phyloP scores from a whole-genome alignment of 2,113 vertebrate genomes.

The Tiliqua scincoides region DNA sequence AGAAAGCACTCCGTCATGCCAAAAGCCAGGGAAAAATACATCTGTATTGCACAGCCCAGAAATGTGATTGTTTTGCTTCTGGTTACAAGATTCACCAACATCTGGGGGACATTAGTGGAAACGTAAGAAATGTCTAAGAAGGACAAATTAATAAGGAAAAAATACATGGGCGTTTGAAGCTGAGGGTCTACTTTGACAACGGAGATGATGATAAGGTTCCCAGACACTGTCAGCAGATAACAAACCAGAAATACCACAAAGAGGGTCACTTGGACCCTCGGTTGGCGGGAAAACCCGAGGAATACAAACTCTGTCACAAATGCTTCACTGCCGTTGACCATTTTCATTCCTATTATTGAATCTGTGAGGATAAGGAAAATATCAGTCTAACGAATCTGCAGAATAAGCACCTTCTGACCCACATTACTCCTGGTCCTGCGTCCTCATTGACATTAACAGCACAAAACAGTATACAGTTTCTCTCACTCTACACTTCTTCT shows the following conservation, averaged over 20 bases:
- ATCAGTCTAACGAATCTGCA: neutral
- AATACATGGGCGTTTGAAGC: conserved; percentile 69
- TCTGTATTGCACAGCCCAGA: conserved; percentile 60
- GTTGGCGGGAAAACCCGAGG: conserved; percentile 66
- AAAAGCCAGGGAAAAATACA: conserved; percentile 66
- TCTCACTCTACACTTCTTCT: neutral
- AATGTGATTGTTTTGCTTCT: conserved; percentile 66
- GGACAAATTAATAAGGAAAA: conserved; percentile 69
- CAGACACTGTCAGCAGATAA: conserved; percentile 59
- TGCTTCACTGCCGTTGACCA: conserved; percentile 42
- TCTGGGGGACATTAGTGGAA: conserved; percentile 63
- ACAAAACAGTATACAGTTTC: neutral
- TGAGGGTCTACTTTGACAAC: conserved; percentile 49
- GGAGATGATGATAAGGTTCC: conserved; percentile 55
- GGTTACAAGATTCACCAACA: conserved; percentile 65
- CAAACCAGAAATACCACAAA: conserved; percentile 61
- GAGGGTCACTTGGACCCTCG: conserved; percentile 48
- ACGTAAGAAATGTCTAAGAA: conserved; percentile 66
- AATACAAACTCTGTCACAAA: conserved; percentile 63
- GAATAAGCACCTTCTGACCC: neutral
- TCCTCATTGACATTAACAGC: neutral
- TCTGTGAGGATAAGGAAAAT: conserved; percentile 7
- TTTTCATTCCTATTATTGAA: neutral
- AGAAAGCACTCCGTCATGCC: conserved; percentile 71
- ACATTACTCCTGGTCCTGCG: neutral